Conservation (phyloP, 1,140 invertebrate species). For the Plodia interpunctella region DNA sequence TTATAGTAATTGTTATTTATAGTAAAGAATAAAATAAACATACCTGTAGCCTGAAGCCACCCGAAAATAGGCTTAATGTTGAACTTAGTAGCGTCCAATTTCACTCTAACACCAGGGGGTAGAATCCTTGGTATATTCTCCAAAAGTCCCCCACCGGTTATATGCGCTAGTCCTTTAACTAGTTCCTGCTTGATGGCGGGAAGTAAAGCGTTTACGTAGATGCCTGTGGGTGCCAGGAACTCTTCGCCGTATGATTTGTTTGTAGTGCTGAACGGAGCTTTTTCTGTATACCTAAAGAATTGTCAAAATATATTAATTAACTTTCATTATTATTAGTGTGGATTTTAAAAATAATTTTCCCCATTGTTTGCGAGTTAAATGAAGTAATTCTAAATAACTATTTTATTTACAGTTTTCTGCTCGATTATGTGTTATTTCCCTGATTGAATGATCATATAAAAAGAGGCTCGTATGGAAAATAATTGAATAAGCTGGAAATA, state of each 20-base stretch:
- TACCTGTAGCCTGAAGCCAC: slow-evolving; percentile 80
- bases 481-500: too few relatives aligned
- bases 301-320: not conserved
- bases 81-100: slow-evolving; percentile 86
- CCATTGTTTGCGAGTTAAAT: too few relatives aligned
- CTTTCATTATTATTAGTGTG: too few relatives aligned
- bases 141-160: slow-evolving; percentile 94
- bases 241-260: slow-evolving; percentile 84
- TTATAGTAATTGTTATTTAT: too few relatives aligned
- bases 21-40: slow-evolving; percentile 57
- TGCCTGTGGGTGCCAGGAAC: slow-evolving; percentile 91
- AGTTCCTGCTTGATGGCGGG: slow-evolving; percentile 84
- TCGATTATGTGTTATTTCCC: too few relatives aligned
- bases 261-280: slow-evolving; percentile 84
- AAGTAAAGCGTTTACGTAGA: slow-evolving; percentile 91
- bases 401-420: too few relatives aligned
- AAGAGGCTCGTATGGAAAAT: too few relatives aligned
- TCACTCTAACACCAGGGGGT: slow-evolving; percentile 80
- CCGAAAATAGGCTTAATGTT: slow-evolving; percentile 83
- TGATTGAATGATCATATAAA: too few relatives aligned
- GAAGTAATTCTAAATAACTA: too few relatives aligned
- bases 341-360: too few relatives aligned
- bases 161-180: slow-evolving; percentile 94
- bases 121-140: slow-evolving; percentile 94
- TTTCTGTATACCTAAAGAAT: slow-evolving; percentile 78